Evolutionary conservation across 2,888 invertebrate genomes (phyloP).

Genomic region (Rotaria magnacalcarata): DNA sequence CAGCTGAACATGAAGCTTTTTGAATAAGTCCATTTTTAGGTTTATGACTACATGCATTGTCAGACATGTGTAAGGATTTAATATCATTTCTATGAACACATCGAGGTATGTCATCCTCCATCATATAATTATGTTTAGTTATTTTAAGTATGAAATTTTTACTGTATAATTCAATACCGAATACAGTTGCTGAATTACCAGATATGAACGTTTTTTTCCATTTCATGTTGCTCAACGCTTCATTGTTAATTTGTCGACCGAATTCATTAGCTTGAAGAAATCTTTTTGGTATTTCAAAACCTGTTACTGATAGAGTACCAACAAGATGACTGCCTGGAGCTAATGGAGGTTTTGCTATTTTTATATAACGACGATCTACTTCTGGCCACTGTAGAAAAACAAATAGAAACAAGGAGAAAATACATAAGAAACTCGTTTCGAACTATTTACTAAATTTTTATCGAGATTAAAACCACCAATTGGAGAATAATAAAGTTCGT

Average conservation of each 20-base stretch:
- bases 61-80: background rate
- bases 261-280: background rate
- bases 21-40: background rate
- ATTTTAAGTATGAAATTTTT: background rate
- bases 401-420: background rate
- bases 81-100: background rate
- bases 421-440: too few relatives aligned
- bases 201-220: background rate
- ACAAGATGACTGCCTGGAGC: background rate
- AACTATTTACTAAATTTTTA: background rate
- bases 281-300: background rate
- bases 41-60: background rate
- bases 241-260: background rate
- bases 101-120: background rate
- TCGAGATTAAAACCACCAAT: background rate
- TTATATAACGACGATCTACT: slow-evolving; percentile 15
- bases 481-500: background rate
- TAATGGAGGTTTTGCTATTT: background rate
- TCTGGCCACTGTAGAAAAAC: background rate
- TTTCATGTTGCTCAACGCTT: background rate
- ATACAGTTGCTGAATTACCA: background rate
- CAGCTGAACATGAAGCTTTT: background rate
- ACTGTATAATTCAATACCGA: background rate
- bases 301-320: background rate
- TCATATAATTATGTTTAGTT: background rate